Evolutionary conservation across 2,888 invertebrate species (phyloP), one percentile per base, ranked within the genome.

Genomic region (Siphlonurus alternatus): DNA sequence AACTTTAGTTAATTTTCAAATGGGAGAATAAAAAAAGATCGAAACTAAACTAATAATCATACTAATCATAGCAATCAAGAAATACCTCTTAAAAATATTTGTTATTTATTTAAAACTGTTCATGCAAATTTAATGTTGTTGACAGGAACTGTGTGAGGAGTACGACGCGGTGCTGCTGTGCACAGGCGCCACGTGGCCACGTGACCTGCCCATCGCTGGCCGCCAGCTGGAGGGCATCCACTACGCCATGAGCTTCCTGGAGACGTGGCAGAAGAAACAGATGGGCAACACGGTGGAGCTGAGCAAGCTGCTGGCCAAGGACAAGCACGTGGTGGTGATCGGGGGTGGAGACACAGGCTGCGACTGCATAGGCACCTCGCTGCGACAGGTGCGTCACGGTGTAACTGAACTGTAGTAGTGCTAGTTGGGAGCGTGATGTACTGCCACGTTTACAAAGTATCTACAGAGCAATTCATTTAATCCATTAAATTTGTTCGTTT

Each of bases 211-310:
- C 0, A 81, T 92, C 63, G 85, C 88, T 73, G 93, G 96, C 65
- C 84, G 97, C 10, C 84, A 96, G 73, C 78, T 96, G 51, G 83
- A 86, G 70, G 98, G 98, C 66, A 94, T 99, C 71, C 89, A 97
- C 78, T 99, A 89, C 78, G 99, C 99, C 2, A 98, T 99, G 89
- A 93, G 91, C 74, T 99, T 95, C 80, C 81, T 99, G 64, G 95
- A 98, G 77, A 87, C 86, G 66, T 96, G 95, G 88, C 99, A 99
- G 78, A 93, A 96, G 79, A 88, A 89, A 72, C 94, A 96, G 75
- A 81, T 89, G 76, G 93, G 92, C 7, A 80, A 80, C 69, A 71
- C 73, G 22, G 70, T 78, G 51, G 76, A 76, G 73, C 78, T 70
- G 67, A 78, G 76, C 1, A 75, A 81, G 63, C 82, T 94, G 25